A percentile compares a stretch with the other conserved stretches of the same genome.
These are phyloP conservation scores for Alouatta palliata DNA, from an alignment of 2,113 vertebrate species.

Conservation along the genomic window DNA sequence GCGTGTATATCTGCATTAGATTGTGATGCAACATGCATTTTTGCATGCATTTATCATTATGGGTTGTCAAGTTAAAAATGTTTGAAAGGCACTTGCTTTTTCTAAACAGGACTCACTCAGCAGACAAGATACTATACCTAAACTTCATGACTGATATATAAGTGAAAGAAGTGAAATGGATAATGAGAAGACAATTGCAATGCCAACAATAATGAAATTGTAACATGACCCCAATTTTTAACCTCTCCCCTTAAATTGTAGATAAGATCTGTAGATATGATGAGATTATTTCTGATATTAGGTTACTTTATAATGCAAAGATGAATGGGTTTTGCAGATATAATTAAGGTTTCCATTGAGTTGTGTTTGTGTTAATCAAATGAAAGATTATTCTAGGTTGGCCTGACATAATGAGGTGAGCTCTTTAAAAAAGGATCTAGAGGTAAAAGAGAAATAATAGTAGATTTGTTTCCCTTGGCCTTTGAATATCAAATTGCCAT, in stretches of 20 bases:
- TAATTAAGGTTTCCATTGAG: not conserved
- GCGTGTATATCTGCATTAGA: not conserved
- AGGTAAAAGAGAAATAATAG: not conserved
- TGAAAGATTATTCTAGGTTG: not conserved
- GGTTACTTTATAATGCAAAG: not conserved
- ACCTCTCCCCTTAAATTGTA: not conserved
- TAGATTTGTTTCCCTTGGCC: not conserved
- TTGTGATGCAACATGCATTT: not conserved
- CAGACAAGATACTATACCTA: not conserved
- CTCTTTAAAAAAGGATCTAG: not conserved
- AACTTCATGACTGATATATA: not conserved
- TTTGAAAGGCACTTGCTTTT: not conserved
- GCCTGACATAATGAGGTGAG: not conserved
- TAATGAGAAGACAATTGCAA: not conserved
- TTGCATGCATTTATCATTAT: not conserved
- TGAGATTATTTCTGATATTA: not conserved
- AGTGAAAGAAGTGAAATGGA: not conserved
- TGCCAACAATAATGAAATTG: not conserved
- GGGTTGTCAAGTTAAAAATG: not conserved
- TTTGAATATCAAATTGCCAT: slow-evolving; percentile 10
- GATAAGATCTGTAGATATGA: not conserved
- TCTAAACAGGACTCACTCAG: not conserved
- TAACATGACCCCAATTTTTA: not conserved
- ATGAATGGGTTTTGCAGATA: not conserved
- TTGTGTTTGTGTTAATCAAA: slow-evolving; percentile 20